A percentile compares a stretch with the other conserved stretches of the same genome.
Conservation (phyloP, 35 echinoderm and acorn worm genomes). For the Lytechinus variegatus region DNA sequence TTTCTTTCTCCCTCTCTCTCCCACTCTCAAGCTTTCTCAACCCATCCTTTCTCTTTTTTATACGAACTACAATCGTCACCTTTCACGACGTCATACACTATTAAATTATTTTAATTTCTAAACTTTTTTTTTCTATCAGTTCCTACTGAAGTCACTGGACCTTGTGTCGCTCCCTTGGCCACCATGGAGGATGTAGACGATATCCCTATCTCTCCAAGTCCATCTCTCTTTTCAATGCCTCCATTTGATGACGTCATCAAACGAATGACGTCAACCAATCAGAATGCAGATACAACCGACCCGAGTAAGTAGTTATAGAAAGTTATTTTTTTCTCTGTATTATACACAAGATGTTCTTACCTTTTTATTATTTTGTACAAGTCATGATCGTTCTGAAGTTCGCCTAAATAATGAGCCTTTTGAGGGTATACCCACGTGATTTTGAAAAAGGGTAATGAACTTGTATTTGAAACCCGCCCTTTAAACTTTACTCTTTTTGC, state of each 20-base stretch:
- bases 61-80: no score
- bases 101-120: no score
- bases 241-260: conserved; percentile 28
- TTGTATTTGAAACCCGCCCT: no score
- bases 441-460: no score
- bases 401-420: not conserved
- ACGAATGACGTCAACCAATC: conserved; percentile 15
- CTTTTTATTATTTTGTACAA: not conserved
- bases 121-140: not conserved
- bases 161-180: not conserved
- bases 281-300: not conserved
- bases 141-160: not conserved
- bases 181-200: not conserved
- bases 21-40: no score
- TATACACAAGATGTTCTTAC: not conserved
- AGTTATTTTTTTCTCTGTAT: not conserved
- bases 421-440: not conserved
- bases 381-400: not conserved
- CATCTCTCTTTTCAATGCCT: conserved; percentile 16
- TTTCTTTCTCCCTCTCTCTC: no score
- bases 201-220: not conserved
- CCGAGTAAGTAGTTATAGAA: not conserved
- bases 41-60: no score
- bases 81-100: no score
- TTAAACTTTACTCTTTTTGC: no score